Percentiles rank a stretch among this genome's conserved stretches.
Conservation (phyloP, 2,797 vertebrate species). For the Setipinna tenuifilis region DNA sequence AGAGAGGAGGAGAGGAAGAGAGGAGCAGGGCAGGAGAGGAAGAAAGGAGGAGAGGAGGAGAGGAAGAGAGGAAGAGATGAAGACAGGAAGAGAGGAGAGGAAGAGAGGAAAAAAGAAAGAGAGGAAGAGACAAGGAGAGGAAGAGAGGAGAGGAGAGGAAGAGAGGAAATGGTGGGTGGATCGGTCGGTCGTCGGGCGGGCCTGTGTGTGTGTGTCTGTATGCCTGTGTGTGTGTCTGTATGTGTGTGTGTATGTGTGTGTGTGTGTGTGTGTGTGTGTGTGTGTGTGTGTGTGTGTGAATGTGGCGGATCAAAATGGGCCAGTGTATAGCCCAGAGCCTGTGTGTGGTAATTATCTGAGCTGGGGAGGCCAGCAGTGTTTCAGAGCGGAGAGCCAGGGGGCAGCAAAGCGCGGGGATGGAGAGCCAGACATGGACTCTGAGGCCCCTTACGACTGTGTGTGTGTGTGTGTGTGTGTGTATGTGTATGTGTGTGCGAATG, state of each 20-base stretch:
- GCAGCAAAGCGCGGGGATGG: conserved; percentile 34
- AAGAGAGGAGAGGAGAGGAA: not conserved
- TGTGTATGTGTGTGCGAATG: too few species aligned
- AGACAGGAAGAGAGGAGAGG: conserved; percentile 4
- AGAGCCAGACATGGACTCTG: not conserved
- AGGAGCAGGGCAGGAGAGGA: not conserved
- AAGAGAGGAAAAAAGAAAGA: conserved; percentile 15
- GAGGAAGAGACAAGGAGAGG: not conserved
- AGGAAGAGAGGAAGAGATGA: not conserved
- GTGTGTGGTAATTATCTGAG: conserved; percentile 36
- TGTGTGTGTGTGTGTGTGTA: too few species aligned
- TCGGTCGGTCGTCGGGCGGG: not conserved
- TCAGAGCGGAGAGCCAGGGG: conserved; percentile 27
- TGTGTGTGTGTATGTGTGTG: too few species aligned
- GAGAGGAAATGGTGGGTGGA: too few species aligned
- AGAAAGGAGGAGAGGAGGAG: too few species aligned
- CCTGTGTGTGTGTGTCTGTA: too few species aligned
- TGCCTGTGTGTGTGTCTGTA: too few species aligned
- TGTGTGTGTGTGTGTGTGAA: too few species aligned
- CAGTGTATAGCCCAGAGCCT: conserved; percentile 32
- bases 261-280: too few species aligned
- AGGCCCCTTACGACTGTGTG: not conserved
- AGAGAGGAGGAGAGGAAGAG: not conserved
- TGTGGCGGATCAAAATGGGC: conserved; percentile 13
- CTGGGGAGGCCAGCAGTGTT: conserved; percentile 21